Evolutionary conservation across 2,113 vertebrate genomes (phyloP), one percentile per base, ranked within the genome.

Genomic region (Piaya cayana): DNA sequence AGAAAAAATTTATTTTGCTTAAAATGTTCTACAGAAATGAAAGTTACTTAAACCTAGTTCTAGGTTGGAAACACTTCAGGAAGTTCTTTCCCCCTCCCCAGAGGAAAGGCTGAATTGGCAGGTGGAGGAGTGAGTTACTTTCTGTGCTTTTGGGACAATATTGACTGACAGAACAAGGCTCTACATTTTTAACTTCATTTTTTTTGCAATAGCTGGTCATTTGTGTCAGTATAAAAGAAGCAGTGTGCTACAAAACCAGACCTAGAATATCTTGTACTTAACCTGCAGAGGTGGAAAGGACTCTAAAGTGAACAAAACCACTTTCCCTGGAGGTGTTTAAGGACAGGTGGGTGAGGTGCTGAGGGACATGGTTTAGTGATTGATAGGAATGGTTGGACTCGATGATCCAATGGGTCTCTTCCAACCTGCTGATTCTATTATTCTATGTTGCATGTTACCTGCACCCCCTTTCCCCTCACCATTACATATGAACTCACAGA

Each of bases 371-470:
- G n/a, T n/a, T n/a, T n/a, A n/a, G n/a, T n/a, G n/a, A n/a, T n/a
- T n/a, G n/a, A n/a, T n/a, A n/a, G n/a, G n/a, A n/a, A n/a, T n/a
- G n/a, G n/a, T n/a, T n/a, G n/a, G n/a, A n/a, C n/a, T n/a, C n/a
- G n/a, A n/a, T n/a, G n/a, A n/a, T n/a, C n/a, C n/a, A n/a, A n/a
- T n/a, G n/a, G n/a, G n/a, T n/a, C n/a, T n/a, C n/a, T n/a, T n/a
- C n/a, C n/a, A n/a, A n/a, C n/a, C n/a, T n/a, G n/a, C n/a, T n/a
- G n/a, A n/a, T n/a, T n/a, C n/a, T n/a, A n/a, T n/a, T n/a, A n/a
- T n/a, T n/a, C n/a, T n/a, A 32, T 1, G 1, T 6, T 27, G 29
- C 0, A 0, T 4, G 8, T 45, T 34, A 37, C 17, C 43, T 0
- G 0, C 2, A 2, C 1, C 5, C 8, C 14, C 20, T 37, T 63